Base-by-base conservation (phyloP, 2,888 invertebrate genomes). In the Adelognathus sp. region DNA sequence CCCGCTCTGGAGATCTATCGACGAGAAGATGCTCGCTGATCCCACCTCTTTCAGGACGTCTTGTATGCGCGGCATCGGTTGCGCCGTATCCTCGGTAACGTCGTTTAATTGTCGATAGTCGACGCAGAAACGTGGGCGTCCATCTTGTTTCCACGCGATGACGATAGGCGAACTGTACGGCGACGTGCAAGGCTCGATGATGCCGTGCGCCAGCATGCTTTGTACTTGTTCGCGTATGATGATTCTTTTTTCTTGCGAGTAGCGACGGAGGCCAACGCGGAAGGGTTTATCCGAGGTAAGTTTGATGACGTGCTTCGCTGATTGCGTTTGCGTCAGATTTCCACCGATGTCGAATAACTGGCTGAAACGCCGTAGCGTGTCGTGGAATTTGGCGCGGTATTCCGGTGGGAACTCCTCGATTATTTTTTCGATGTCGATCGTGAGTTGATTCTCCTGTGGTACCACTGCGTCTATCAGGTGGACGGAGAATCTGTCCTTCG, bases 1-100 rank as follows among this genome's bases (percentile, higher is more conserved):
- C 3, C 87, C 86, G 56, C 82, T 81, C 24, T 83, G 81, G 5
- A 87, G 66, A 21, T 89, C 88, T 0, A 89, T 54, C 5, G 85
- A 85, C 1, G 86, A 76, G 41, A 88, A 88, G 1, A 87, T 73
- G 9, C 46, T 64, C 0, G 87, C 87, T 11, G 46, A 58, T 0
- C 86, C 85, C 0, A 87, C 60, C 21, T 81, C 83, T n/a, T 82
- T 77, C 0, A 86, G 44, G 1, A 84, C 64, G 0, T 82, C 83
- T 1, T 79, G 80, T 3, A 39, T 66, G 1, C 24, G n/a, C 1
- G 52, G 66, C 14, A 66, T 54, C 0, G 52, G 52, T 6, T 52
- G 52, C 3, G 52, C 14, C 2, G 52, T 52, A 14, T 52, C 52
- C n/a, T 52, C 27, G 1, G 52, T 52, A 6, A 52, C 27, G 5